Evolutionary conservation across 2,113 vertebrate species (phyloP), one percentile per base, ranked within the genome.

Genomic region (Bos javanicus): DNA sequence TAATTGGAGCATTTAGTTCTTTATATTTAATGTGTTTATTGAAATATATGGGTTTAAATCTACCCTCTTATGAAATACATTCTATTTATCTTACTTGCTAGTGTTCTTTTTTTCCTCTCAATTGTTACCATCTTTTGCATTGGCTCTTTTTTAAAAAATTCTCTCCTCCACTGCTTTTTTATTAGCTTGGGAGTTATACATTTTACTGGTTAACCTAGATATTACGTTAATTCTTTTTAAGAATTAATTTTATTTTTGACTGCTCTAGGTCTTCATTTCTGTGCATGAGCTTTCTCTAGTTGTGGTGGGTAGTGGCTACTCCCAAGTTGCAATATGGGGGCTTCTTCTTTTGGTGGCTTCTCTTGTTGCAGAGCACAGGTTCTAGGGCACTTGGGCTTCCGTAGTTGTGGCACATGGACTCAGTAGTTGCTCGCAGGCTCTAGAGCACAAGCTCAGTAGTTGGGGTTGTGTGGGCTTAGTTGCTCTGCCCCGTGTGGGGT

Each of bases 41-140:
- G 56, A 83, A 43, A 54, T 52, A 64, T 19, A n/a, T 87, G 7
- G 57, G n/a, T 87, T 94, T 94, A 94, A 81, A n/a, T 30, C 25
- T 81, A 81, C 14, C 33, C 36, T 82, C 16, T 87, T 94, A 56
- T 67, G 62, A 67, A 67, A 28, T 48, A 36, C 28, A n/a, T 93
- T 81, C 28, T n/a, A 6, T 87, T 82, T 94, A 39, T 56, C 59
- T 88, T 67, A 56, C 28, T 11, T 26, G 15, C 15, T 16, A 39
- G 21, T 87, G 33, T 78, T 93, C 64, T 62, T 64, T 88, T 89
- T 48, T 14, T 15, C 6, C 36, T 62, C n/a, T 88, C 11, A 14
- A 11, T 87, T 87, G 43, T 93, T 81, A 50, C 2, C 19, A 54
- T 33, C 13, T 12, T 87, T 46, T 80, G 46, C 28, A n/a, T 62